Evolutionary conservation across 2,113 vertebrate species (phyloP), one percentile per base, ranked within the genome.

Genomic region (Phalacrocorax carbo): DNA sequence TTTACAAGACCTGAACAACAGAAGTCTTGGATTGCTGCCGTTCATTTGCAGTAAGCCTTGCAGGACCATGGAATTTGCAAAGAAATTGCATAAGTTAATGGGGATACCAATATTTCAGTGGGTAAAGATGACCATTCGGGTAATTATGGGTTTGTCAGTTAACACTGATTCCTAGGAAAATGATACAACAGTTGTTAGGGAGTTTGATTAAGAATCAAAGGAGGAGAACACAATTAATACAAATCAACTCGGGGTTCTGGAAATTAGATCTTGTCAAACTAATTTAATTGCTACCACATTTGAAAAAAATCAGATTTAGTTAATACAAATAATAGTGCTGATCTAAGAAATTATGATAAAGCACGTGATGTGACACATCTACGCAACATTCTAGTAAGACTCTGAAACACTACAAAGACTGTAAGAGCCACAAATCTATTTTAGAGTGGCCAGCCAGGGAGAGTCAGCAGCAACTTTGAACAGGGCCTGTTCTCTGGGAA

Each of bases 311-410:
- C n/a, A 17, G 36, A 18, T 88, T 46, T 40, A 10, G 42, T 36
- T 71, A 58, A 20, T 2, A 15, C 26, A 32, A 75, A 23, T 16
- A 57, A 36, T 21, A 34, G 46, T 5, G 15, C 51, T 5, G 36
- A 17, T 13, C 14, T 29, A 18, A 60, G 40, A 11, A 90, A 38
- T 54, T 9, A 11, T 38, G 11, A 1, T 0, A 6, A 40, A 38
- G 36, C 36, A 5, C 0, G 11, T 4, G 58, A 20, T n/a, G 69
- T 10, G 69, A 48, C 13, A 27, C 16, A 55, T 6, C 6, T 1
- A 2, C 2, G 2, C 1, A 8, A 8, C 61, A 3, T 38, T 32
- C 85, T 6, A 10, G 48, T 20, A 21, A 71, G 60, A 20, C 15
- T 30, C 34, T 5, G 16, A 73, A 65, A 21, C 10, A 5, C 49